Base-by-base conservation (phyloP, 2,797 vertebrate genomes). In the Agapornis canus region DNA sequence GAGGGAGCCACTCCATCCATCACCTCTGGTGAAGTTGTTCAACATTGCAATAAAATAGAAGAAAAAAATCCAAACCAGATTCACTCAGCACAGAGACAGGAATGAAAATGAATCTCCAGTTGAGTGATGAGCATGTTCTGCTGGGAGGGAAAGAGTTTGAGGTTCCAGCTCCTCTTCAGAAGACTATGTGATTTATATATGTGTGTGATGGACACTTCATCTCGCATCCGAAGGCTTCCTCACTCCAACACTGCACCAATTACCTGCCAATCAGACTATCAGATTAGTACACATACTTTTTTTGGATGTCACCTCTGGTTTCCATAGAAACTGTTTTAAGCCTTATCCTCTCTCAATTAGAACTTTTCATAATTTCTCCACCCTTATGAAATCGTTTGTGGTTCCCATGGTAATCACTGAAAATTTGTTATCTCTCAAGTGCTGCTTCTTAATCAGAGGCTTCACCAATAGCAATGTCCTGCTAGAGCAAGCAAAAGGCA, bases 321-420 rank as follows among this genome's bases (percentile, higher is more conserved):
- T 97, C 97, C 96, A 96, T 97, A 90, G 97, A 91, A 97, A 97
- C 96, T 87, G 90, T 88, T 87, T 95, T 77, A 96, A 94, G 89
- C 91, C 66, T 96, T 64, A 89, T 96, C 83, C 87, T 93, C 76
- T 90, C 86, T 96, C 91, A 97, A 96, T 96, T 95, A 96, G 91
- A 88, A 96, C 80, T 96, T 96, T 94, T 96, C 94, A 94, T 96
- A 94, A 96, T 97, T 96, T 96, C 92, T 93, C 85, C 83, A 93
- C 90, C 89, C 93, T 92, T 95, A 95, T 89, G 89, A 94, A 94
- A 97, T 92, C 92, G 2, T 96, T 94, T 94, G 89, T 95, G 76
- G 97, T 97, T 97, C 95, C 97, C 96, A 96, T 97, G 93, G 97
- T 78, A 95, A 97, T 97, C 72, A 75, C 76, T 75, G 80, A 95